These are phyloP conservation scores for Drosophila orena DNA, from an alignment of 1,140 invertebrate species.

Conservation along the genomic window DNA sequence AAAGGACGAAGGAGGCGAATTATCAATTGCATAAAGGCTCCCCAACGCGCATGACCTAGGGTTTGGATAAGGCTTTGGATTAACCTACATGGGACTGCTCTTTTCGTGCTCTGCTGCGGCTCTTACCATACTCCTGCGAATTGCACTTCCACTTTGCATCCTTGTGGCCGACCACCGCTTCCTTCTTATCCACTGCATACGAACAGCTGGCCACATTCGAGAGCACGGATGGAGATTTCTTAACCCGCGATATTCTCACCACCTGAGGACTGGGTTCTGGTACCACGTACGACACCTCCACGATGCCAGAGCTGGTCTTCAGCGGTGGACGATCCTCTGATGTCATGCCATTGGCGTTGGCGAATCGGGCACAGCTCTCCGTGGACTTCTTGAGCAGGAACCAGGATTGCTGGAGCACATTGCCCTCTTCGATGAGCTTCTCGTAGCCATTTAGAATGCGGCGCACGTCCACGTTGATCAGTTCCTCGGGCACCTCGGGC, in stretches of 20 bases:
- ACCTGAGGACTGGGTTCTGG: background rate
- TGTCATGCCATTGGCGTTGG: slow-evolving; percentile 9
- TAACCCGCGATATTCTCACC: background rate
- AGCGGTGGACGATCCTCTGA: background rate
- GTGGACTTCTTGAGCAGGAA: slow-evolving; percentile 52
- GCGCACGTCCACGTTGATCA: slow-evolving; percentile 58
- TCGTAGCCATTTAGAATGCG: slow-evolving; percentile 60
- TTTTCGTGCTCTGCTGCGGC: too few species aligned
- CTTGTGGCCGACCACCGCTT: background rate
- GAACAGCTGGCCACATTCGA: background rate
- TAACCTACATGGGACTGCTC: slow-evolving; percentile 29
- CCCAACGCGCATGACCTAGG: slow-evolving; percentile 29
- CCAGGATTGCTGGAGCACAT: slow-evolving; percentile 58
- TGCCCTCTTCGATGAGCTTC: slow-evolving; percentile 56
- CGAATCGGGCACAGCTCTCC: slow-evolving; percentile 49
- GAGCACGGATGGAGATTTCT: background rate
- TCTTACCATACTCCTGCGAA: slow-evolving; percentile 20
- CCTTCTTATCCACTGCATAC: background rate
- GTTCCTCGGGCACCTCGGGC: slow-evolving; percentile 53
- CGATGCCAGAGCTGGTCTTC: background rate
- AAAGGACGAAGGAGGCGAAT: slow-evolving; percentile 40
- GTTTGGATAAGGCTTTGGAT: slow-evolving; percentile 12
- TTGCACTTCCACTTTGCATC: background rate
- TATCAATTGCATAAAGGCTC: slow-evolving; percentile 51
- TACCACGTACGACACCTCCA: background rate